These are phyloP conservation scores for Macaca mulatta DNA, from an alignment of 2,113 vertebrate genomes.

Conservation along the genomic window DNA sequence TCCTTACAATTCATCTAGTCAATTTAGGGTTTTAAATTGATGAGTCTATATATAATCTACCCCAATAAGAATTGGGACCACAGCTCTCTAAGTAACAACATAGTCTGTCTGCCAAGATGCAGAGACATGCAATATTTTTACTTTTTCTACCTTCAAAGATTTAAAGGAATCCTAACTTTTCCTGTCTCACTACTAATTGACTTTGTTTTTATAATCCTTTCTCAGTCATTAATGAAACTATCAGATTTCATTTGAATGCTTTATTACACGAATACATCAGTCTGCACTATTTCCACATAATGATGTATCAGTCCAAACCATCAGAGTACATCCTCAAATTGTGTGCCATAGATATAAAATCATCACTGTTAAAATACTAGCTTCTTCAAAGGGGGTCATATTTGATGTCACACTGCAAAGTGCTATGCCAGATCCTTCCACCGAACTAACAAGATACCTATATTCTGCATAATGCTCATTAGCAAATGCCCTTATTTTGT, in stretches of 20 bases:
- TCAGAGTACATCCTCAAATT: not conserved
- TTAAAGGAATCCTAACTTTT: slow-evolving; percentile 52
- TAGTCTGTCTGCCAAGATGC: not conserved
- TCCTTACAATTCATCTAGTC: not conserved
- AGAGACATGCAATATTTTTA: not conserved
- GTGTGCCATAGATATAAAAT: not conserved
- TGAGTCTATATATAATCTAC: not conserved
- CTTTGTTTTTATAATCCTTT: slow-evolving; percentile 36
- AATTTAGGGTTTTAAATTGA: not conserved
- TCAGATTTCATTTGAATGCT: slow-evolving; percentile 20
- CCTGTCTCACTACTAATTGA: not conserved
- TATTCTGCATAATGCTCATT: not conserved
- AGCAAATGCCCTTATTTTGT: slow-evolving; percentile 4
- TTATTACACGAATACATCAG: slow-evolving; percentile 50
- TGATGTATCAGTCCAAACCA: not conserved
- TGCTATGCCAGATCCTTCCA: not conserved
- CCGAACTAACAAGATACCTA: not conserved
- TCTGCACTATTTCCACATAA: not conserved
- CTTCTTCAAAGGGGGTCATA: not conserved
- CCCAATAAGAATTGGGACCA: not conserved
- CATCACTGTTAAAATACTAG: not conserved
- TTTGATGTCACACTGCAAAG: not conserved
- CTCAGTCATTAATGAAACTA: slow-evolving; percentile 7
- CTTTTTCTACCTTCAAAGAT: slow-evolving; percentile 23
- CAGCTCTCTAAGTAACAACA: not conserved